Percentiles rank a stretch among this genome's conserved stretches.
These are phyloP conservation scores for Tanytarsus gracilentus DNA, from an alignment of 2,888 invertebrate genomes.

Conservation along the genomic window DNA sequence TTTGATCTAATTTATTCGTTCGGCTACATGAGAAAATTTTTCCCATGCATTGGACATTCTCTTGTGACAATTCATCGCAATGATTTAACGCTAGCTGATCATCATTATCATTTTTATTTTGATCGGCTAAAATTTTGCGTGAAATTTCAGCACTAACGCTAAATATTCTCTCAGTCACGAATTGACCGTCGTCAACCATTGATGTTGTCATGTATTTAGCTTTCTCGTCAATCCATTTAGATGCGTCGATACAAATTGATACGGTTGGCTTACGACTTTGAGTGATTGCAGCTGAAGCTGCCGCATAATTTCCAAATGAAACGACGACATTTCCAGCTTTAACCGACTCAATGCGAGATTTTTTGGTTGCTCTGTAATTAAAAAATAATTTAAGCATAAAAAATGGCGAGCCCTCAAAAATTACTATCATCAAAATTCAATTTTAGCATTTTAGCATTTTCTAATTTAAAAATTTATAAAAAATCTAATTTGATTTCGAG, in stretches of 20 bases:
- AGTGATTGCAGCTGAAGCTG: constrained; percentile 38
- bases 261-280: constrained; percentile 42
- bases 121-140: constrained; percentile 3
- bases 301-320: constrained; percentile 49
- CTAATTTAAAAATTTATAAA: too few species aligned
- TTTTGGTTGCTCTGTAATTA: constrained; percentile 38
- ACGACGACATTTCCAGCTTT: constrained; percentile 56
- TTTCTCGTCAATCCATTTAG: constrained; percentile 41
- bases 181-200: constrained; percentile 37
- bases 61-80: constrained; percentile 37
- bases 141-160: constrained; percentile 38
- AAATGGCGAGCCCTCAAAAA: background rate
- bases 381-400: constrained; percentile 6
- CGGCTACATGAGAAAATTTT: constrained; percentile 53
- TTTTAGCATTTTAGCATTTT: too few species aligned
- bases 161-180: constrained; percentile 38
- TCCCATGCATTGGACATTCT: constrained; percentile 37
- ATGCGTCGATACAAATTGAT: constrained; percentile 33
- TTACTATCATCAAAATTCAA: too few species aligned
- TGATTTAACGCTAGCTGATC: constrained; percentile 1
- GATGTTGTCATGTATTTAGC: constrained; percentile 45
- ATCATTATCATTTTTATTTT: constrained; percentile 35
- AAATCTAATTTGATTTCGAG: too few species aligned
- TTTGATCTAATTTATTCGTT: constrained; percentile 61
- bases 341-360: constrained; percentile 35